These are phyloP conservation scores for Eulemur rubriventer DNA, from an alignment of 2,797 vertebrate genomes.

Conservation along the genomic window DNA sequence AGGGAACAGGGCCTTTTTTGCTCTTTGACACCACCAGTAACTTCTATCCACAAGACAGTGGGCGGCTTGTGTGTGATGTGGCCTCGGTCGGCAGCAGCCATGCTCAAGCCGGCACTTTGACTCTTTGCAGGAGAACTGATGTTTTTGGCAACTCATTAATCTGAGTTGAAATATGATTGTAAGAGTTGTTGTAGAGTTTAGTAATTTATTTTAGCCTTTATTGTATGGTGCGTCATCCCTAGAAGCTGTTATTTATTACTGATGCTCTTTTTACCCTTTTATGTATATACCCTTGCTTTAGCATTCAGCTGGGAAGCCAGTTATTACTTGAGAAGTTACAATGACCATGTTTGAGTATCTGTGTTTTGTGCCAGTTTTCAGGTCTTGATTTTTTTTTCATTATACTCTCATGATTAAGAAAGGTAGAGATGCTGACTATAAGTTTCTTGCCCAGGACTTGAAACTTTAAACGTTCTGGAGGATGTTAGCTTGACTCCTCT, in stretches of 20 bases:
- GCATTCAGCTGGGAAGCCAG: not conserved
- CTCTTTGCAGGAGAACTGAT: not conserved
- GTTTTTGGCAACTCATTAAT: not conserved
- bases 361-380: slow-evolving; percentile 3
- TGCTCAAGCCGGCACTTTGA: not conserved
- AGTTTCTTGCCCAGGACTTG: not conserved
- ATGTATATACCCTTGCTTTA: not conserved
- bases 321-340: not conserved
- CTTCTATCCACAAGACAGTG: not conserved
- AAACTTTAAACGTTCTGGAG: not conserved
- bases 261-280: not conserved
- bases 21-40: not conserved
- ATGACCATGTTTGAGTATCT: not conserved
- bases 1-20: not conserved
- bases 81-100: not conserved
- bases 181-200: not conserved
- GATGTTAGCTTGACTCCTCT: not conserved
- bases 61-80: not conserved
- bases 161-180: not conserved
- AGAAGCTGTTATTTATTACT: not conserved
- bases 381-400: not conserved
- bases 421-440: not conserved
- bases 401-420: not conserved
- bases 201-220: slow-evolving; percentile 49
- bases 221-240: not conserved